Evolutionary conservation across 1,140 invertebrate genomes (phyloP), one percentile per base, ranked within the genome.

Genomic region (Aethina tumida): DNA sequence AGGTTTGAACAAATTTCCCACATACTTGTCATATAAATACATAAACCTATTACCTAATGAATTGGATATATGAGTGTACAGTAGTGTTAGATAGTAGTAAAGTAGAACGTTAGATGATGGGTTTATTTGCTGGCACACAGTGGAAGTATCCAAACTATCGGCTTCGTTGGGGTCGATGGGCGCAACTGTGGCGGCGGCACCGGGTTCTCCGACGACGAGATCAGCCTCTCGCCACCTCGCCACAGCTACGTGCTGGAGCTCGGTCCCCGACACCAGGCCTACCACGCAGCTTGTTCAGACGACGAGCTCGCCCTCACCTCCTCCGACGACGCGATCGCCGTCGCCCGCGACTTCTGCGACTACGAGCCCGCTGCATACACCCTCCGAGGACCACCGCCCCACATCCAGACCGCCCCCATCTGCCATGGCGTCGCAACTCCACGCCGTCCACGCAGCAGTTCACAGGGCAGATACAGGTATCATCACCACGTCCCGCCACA

Each of bases 131-230:
- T n/a, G 13, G 19, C 16, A 12, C 28, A 2, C 39, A 62, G 59
- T 55, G 58, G 60, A 56, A 60, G 60, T 48, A 43, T 59, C 58
- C 60, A 62, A 60, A 50, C 58, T 60, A 41, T 62, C 60, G 49
- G 57, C 52, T 41, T 62, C 60, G 38, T 48, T 62, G 58, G 58
- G 51, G 35, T 59, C 60, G 58, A 62, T 60, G 60, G 57, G 46
- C 45, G 50, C 48, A 22, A 33, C 21, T 41, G 37, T 24, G 34
- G 48, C 26, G 45, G 43, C 19, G 22, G 39, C 30, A 22, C 31
- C 39, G 55, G 56, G 6, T 63, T 63, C 60, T 63, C 60, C 53
- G 60, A 63, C 60, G 60, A 63, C 48, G 60, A 63, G 45, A 50
- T 59, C 45, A 63, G 60, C 49, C 50, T 60, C 47, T 63, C 60